phyloP scores from a whole-genome alignment of 2,888 invertebrate species.

The Conomelus anceps region DNA sequence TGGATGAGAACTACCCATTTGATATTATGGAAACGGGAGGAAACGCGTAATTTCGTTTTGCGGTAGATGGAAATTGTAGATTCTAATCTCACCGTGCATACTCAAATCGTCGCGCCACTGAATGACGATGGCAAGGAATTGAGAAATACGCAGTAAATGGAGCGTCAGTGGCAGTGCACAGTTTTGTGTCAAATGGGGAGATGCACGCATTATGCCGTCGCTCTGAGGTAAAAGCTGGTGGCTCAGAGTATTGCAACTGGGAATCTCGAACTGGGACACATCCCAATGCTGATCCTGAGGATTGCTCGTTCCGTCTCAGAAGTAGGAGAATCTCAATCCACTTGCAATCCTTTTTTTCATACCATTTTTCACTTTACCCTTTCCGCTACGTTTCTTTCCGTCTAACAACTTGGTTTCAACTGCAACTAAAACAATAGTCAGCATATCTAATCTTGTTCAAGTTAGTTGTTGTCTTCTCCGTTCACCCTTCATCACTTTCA shows the following conservation, averaged over 20 bases:
- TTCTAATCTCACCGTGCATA: not conserved
- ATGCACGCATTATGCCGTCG: not conserved
- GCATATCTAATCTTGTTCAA: not conserved
- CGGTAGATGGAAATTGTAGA: not conserved
- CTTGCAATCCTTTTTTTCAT: not conserved
- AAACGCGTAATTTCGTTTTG: not conserved
- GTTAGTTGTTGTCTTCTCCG: not conserved
- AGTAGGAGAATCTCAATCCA: not conserved
- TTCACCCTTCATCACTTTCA: not conserved
- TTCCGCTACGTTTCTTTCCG: not conserved
- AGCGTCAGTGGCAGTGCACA: not conserved
- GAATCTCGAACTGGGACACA: not conserved
- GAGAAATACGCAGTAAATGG: not conserved
- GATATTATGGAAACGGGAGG: not conserved
- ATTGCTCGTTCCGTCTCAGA: no score
- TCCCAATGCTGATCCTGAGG: not conserved
- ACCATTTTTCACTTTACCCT: not conserved
- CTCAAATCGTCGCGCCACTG: not conserved
- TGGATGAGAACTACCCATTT: not conserved
- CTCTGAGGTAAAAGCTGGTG: not conserved
- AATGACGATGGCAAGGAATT: not conserved
- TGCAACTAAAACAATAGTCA: not conserved
- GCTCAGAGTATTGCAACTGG: not conserved
- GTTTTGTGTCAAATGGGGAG: not conserved
- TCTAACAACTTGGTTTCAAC: not conserved